Conservation (phyloP, 1,140 invertebrate genomes). For the Whitmania pigra region DNA sequence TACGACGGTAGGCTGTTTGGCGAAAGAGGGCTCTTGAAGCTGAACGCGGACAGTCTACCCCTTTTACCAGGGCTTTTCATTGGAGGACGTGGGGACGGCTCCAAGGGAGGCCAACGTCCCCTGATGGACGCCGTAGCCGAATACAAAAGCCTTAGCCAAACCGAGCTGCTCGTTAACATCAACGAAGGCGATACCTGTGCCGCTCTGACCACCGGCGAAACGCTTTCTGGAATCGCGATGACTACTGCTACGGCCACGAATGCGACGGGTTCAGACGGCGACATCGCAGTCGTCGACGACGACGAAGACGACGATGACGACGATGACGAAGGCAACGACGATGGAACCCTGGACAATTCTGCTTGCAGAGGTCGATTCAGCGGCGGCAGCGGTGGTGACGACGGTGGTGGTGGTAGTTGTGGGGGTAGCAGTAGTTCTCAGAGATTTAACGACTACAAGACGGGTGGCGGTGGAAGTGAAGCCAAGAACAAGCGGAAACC, state of each 20-base stretch:
- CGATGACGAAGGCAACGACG: neutral
- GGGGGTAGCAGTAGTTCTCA: too few species aligned
- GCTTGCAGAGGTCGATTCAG: neutral
- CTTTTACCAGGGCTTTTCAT: conserved; percentile 25
- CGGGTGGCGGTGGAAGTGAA: too few species aligned
- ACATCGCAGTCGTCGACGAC: neutral
- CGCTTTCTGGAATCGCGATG: too few species aligned
- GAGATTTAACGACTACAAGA: too few species aligned
- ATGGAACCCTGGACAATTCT: neutral
- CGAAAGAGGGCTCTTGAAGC: conserved; percentile 37
- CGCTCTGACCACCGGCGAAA: too few species aligned
- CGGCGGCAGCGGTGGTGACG: neutral
- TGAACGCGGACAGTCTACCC: conserved; percentile 31
- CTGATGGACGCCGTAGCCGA: too few species aligned
- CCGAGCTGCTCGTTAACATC: too few species aligned
- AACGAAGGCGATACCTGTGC: too few species aligned
- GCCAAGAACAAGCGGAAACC: too few species aligned
- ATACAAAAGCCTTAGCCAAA: too few species aligned
- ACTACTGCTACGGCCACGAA: neutral
- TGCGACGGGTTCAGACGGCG: neutral
- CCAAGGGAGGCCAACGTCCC: too few species aligned
- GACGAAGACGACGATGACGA: neutral
- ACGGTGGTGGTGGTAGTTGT: neutral
- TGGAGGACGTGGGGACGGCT: too few species aligned
- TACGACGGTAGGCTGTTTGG: conserved; percentile 78